Evolutionary conservation across 2,113 vertebrate species (phyloP), one percentile per base, ranked within the genome.

Genomic region (Rana temporaria): DNA sequence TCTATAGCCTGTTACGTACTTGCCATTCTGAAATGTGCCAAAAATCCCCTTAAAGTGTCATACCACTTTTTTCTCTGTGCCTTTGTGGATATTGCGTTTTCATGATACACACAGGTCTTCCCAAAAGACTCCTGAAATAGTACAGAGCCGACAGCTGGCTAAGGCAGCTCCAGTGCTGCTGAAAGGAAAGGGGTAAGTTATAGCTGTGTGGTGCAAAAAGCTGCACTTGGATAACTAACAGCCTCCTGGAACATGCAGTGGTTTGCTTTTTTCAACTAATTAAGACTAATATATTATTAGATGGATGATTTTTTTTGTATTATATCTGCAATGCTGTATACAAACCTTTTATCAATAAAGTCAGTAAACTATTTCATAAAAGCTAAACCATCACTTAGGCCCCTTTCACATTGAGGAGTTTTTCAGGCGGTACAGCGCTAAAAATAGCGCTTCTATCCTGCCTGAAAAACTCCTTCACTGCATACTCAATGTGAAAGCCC

Each of bases 161-260:
- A 95, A 91, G 93, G 93, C 95, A 79, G 93, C 95, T 91, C 95
- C 96, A 77, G 92, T 95, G 93, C 95, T 99, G 92, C 95, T 99
- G 87, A 98, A 95, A 91, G 96, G 96, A 84, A 97, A 93, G 94
- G 97, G 96, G 97, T 99, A 96, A 99, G 98, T 97, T 86, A 15
- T 0, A 24, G 81, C 85, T 89, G 84, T 89, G 86, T 91, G 89
- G 85, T 85, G 60, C 86, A 86, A 16, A 0, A 86, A 65, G 53
- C 74, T 87, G 65, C 85, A 87, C 88, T 94, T 92, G 93, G 84
- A 72, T 26, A 85, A 88, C 89, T 93, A 90, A 92, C 87, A 69
- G 24, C 9, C 24, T 32, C 20, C 2, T 18, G 26, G 22, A 81
- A 71, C 53, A 24, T 59, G 38, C 53, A 85, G 22, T 53, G 79